Base-by-base conservation (phyloP, 2,888 invertebrate species). In the Sarcophaga rosellei region DNA sequence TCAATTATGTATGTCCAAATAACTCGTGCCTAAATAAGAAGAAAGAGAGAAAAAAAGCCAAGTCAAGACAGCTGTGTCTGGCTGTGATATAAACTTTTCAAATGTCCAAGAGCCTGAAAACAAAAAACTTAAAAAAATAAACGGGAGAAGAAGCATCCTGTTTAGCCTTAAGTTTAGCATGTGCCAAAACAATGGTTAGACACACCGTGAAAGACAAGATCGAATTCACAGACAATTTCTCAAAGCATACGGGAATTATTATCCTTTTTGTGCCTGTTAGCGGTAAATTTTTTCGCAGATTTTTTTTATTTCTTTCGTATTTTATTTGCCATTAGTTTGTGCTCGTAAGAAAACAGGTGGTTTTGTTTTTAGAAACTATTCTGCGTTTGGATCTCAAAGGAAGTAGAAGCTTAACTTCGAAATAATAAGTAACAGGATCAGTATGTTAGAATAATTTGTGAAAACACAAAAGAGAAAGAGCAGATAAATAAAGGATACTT, bases 161-260 rank as follows among this genome's bases (percentile, higher is more conserved):
- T 86, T 66, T 84, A 72, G 86, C 86, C 86, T 86, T 23, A 84
- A 84, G 86, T 86, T 84, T 84, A 86, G 86, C 86, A 86, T 86
- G 86, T 86, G 86, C 86, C 86, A 86, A 66, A 80, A 74, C 66
- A 75, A 63, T 77, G 66, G 59, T 66, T 57, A 11, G 45, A 63
- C 53, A 53, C 53, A 53, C 53, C 53, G 17, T 15, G 5, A 53
- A 53, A 77, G 57, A 73, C 66, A 73, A 65, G 65, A 53, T 68
- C 59, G 25, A 74, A 81, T 84, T 86, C 86, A 84, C 84, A 81
- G 84, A 78, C 78, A 61, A 84, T 84, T 78, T 61, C 53, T 86
- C 84, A 86, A 63, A 35, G 35, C 59, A 59, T 65, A 15, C 15
- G 21, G 61, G 21, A 61, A 77, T 72, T 72, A 70, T 81, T 86